A percentile compares a stretch with the other conserved stretches of the same genome.
Conservation (phyloP, 2,888 invertebrate species). For the Neria commutata region DNA sequence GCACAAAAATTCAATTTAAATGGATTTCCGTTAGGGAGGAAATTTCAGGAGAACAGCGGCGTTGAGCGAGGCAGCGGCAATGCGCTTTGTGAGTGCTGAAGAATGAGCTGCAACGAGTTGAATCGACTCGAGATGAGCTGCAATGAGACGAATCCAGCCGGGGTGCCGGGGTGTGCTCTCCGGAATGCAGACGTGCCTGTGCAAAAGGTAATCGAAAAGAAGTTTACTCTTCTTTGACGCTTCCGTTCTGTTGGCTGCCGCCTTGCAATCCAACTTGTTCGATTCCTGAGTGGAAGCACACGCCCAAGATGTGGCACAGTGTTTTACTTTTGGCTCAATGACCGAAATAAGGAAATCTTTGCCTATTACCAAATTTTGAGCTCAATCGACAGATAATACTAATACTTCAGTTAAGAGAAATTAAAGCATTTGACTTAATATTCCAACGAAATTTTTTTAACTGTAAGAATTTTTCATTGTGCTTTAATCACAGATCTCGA, state of each 20-base stretch:
- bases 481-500: too few species aligned
- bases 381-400: too few species aligned
- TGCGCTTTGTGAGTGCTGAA: too few species aligned
- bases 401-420: too few species aligned
- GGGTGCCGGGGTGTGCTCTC: background rate
- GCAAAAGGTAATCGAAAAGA: constrained; percentile 50
- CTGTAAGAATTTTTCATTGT: too few species aligned
- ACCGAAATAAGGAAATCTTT: too few species aligned
- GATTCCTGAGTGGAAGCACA: too few species aligned
- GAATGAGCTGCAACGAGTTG: background rate
- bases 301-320: too few species aligned
- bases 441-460: too few species aligned
- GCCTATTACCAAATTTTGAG: too few species aligned
- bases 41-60: constrained; percentile 37
- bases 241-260: background rate
- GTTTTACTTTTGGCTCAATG: constrained; percentile 23
- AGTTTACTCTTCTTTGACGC: constrained; percentile 40
- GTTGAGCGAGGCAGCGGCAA: background rate
- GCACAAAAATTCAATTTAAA: constrained; percentile 54
- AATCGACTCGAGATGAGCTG: background rate
- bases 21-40: constrained; percentile 58
- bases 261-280: background rate
- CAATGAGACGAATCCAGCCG: background rate
- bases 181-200: constrained; percentile 40
- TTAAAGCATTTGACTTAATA: too few species aligned